A percentile compares a stretch with the other conserved stretches of the same genome.
Conservation (phyloP, 1,140 invertebrate species). For the Drosophila pseudoananassae region DNA sequence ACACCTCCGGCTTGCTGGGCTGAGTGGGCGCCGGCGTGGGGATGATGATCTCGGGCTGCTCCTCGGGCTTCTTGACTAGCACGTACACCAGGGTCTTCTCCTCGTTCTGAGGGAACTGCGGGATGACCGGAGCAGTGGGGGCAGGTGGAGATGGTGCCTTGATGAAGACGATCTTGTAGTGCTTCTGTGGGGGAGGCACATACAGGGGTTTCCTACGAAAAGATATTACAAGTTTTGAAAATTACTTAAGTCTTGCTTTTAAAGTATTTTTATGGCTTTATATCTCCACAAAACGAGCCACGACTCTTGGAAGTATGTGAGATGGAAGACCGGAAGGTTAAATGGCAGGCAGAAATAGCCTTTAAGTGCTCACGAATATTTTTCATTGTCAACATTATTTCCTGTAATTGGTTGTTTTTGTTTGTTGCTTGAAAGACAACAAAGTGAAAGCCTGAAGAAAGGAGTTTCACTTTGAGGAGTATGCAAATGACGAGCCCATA, state of each 20-base stretch:
- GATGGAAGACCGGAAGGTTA: not conserved
- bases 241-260: not conserved
- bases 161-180: conserved; percentile 96
- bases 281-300: too few relatives aligned
- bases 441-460: conserved; percentile 26
- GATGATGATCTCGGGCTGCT: conserved; percentile 90
- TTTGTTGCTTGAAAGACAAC: not conserved
- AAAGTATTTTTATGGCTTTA: too few relatives aligned
- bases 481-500: conserved; percentile 36
- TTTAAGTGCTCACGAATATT: not conserved
- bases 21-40: conserved; percentile 92
- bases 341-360: not conserved
- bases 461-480: conserved; percentile 37
- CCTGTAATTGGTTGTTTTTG: not conserved
- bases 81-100: conserved; percentile 95
- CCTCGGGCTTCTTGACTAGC: conserved; percentile 94
- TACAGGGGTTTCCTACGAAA: conserved; percentile 85
- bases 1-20: conserved; percentile 93
- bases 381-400: not conserved
- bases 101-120: conserved; percentile 91
- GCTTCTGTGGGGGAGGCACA: conserved; percentile 91
- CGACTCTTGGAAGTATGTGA: too few relatives aligned
- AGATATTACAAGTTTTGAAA: not conserved
- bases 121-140: conserved; percentile 90
- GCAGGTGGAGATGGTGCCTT: conserved; percentile 92